Base-by-base conservation (phyloP, 2,888 invertebrate species). In the Drosophila barbarae region DNA sequence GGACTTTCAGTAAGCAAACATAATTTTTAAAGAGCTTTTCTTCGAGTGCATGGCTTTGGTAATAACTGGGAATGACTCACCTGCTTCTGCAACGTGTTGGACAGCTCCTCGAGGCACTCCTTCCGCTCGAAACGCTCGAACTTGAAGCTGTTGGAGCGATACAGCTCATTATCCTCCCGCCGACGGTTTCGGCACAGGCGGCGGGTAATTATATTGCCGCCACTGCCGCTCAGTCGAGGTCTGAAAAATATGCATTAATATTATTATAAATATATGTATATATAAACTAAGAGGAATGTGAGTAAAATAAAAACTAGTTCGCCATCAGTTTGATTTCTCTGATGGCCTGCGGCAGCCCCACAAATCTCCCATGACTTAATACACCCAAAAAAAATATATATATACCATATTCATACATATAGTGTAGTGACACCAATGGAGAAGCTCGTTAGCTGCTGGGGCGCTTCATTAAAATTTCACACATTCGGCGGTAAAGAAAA, bases 61-160 rank as follows among this genome's bases (percentile, higher is more conserved):
- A 15, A 18, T 10, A 39, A 13, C 4, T 23, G 4, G 23, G 23
- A 23, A 23, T 5, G 21, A 90, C 91, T 90, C 86, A 94, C 95
- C 94, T 94, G 94, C 89, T 94, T 94, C 72, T 92, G 92, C 73
- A 91, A 87, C 42, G 90, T 89, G 87, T 90, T 75, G 35, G 91
- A 90, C 73, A 91, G 91, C 76, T 92, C 91, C 77, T 94, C 94
- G 86, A 92, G 92, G 78, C 93, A 93, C 54, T 92, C 92, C 67
- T 91, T 91, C 77, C 95, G 91, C 83, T 95, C 93, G 87, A 95
- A 95, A 59, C 95, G 91, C 90, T 95, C 95, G 89, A 95, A 95
- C 90, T 95, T 95, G 91, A 95, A 95, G 90, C 95, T 95, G 89
- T 95, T 95, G 74, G 95, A 95, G 77, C 95, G 92, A 86, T 95